Conservation (phyloP, 2,113 vertebrate species). For the Harpagus bidentatus region DNA sequence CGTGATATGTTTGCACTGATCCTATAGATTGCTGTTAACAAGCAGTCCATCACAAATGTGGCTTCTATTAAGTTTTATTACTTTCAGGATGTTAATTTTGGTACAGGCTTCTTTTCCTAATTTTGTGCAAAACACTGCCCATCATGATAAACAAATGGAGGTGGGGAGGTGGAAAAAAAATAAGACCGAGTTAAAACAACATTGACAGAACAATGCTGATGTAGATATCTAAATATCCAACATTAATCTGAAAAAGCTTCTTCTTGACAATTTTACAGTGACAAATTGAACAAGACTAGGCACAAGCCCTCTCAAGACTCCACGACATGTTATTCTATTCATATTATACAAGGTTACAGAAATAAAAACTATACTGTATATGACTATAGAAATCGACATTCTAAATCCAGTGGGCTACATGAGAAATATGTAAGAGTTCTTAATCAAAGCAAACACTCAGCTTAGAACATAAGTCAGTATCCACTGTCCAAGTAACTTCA, state of each 20-base stretch:
- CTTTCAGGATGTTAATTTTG: conserved; percentile 15
- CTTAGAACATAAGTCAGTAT: not conserved
- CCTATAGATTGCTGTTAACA: not conserved
- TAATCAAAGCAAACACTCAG: not conserved
- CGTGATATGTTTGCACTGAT: not conserved
- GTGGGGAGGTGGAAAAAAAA: not conserved
- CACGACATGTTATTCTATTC: fast-evolving
- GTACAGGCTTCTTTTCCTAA: not conserved
- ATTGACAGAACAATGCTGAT: not conserved
- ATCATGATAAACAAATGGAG: not conserved
- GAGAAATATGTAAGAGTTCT: not conserved
- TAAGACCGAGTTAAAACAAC: not conserved
- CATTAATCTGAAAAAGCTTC: not conserved
- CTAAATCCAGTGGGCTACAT: not conserved
- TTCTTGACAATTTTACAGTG: not conserved
- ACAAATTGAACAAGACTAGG: not conserved
- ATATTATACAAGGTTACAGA: not conserved
- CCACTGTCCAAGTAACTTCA: not conserved
- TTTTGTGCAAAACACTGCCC: not conserved
- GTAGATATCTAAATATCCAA: not conserved
- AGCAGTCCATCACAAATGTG: conserved; percentile 2
- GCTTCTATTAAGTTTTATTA: conserved; percentile 11
- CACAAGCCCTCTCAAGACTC: not conserved
- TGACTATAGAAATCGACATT: not conserved
- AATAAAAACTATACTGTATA: not conserved